Conservation (phyloP, 1,140 invertebrate species). For the Ctenoplectra terminalis region DNA sequence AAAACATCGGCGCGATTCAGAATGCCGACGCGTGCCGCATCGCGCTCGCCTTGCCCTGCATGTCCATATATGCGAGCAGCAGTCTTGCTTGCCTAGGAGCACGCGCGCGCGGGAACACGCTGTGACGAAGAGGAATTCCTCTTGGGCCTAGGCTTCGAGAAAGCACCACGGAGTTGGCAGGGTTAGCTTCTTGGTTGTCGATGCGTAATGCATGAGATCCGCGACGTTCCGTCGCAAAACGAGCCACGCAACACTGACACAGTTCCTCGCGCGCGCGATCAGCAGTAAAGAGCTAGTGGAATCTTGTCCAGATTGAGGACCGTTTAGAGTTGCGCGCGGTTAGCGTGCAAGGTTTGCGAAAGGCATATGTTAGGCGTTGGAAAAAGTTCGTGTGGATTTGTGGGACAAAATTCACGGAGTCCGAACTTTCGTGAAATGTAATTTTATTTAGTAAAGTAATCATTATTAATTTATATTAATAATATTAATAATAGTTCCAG, state of each 20-base stretch:
- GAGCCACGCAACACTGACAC: conserved; percentile 31
- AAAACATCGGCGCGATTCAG: conserved; percentile 68
- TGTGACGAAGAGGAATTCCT: conserved; percentile 35
- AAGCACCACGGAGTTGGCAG: conserved; percentile 1
- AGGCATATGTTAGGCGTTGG: neutral
- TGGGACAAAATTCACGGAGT: too few species aligned
- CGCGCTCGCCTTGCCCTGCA: conserved; percentile 69
- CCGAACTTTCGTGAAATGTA: too few species aligned
- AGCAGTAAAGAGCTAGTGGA: conserved; percentile 9
- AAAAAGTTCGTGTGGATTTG: too few species aligned
- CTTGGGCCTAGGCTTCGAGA: neutral
- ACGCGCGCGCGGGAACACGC: conserved; percentile 24
- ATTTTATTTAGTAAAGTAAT: too few species aligned
- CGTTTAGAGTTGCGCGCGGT: too few species aligned
- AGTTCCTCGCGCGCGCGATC: conserved; percentile 10
- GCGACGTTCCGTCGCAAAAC: conserved; percentile 26
- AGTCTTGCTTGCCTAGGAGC: conserved; percentile 34
- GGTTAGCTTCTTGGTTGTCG: neutral
- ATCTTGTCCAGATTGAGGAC: neutral
- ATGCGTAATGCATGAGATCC: conserved; percentile 33
- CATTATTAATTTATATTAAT: too few species aligned
- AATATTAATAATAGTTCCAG: too few species aligned
- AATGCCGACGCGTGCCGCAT: conserved; percentile 74
- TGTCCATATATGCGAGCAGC: conserved; percentile 69
- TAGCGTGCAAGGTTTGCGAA: too few species aligned